Percentiles rank a stretch among this genome's conserved stretches.
These are phyloP conservation scores for Gymnocephalus cernua DNA, from an alignment of 2,113 vertebrate species.

Conservation along the genomic window DNA sequence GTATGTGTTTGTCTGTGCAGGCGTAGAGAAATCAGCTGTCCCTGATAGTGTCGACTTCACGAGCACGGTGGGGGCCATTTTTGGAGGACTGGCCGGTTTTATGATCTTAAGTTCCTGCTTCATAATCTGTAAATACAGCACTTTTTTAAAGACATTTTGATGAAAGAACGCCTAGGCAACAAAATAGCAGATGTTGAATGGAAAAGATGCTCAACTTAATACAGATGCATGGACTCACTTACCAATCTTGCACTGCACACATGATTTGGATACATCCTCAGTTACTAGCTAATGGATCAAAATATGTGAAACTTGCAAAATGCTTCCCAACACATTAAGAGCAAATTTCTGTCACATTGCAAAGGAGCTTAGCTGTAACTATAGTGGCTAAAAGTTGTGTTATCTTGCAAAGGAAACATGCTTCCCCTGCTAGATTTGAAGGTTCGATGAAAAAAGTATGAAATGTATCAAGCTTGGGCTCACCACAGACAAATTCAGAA, in stretches of 20 bases:
- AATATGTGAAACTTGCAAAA: background rate
- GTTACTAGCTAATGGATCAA: background rate
- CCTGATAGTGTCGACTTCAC: background rate
- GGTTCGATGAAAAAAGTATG: background rate
- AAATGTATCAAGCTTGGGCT: slow-evolving; percentile 1
- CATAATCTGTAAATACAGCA: slow-evolving; percentile 68
- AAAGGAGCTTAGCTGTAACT: background rate
- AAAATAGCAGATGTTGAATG: background rate
- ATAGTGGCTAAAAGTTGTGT: background rate
- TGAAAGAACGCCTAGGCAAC: background rate
- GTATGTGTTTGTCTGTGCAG: slow-evolving; percentile 19
- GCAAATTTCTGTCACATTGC: background rate
- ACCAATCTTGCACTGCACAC: background rate
- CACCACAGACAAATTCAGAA: background rate
- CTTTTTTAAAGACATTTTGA: background rate
- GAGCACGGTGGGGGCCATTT: background rate
- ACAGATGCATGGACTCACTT: background rate
- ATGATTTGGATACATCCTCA: background rate
- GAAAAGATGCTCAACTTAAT: background rate
- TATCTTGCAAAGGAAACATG: background rate
- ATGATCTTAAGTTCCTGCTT: slow-evolving; percentile 53
- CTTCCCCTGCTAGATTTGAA: background rate
- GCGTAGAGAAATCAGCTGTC: accelerated
- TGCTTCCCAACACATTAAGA: background rate
- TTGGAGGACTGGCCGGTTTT: slow-evolving; percentile 39